Conservation (phyloP, 2,113 vertebrate genomes). For the Chlorodrepanis virens region DNA sequence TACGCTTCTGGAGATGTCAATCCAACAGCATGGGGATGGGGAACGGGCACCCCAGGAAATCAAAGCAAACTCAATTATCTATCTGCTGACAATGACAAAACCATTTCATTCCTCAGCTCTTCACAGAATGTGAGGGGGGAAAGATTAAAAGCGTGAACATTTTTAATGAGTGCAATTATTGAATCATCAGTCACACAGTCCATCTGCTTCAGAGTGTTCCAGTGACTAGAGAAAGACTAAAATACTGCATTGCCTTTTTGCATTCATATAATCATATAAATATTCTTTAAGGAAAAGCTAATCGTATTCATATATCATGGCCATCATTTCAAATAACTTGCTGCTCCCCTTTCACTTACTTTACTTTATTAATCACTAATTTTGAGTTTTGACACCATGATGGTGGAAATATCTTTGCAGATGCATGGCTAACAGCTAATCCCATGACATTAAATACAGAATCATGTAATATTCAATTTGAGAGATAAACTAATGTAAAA, state of each 20-base stretch:
- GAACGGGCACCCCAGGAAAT: constrained; percentile 66
- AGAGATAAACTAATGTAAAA: constrained; percentile 53
- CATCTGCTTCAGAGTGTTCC: constrained; percentile 73
- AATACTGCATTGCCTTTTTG: constrained; percentile 64
- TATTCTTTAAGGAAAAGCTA: constrained; percentile 67
- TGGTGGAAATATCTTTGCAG: constrained; percentile 45
- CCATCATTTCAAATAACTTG: constrained; percentile 38
- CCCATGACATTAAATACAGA: constrained; percentile 19
- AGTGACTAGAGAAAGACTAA: constrained; percentile 66
- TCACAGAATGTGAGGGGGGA: constrained; percentile 59
- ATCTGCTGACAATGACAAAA: constrained; percentile 76
- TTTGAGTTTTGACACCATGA: constrained; percentile 44
- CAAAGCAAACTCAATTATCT: constrained; percentile 75
- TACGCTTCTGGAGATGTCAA: constrained; percentile 50
- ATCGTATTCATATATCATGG: constrained; percentile 58
- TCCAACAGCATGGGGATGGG: constrained; percentile 44
- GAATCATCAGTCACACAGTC: constrained; percentile 79
- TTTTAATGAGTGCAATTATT: constrained; percentile 81
- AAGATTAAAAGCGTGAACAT: constrained; percentile 78
- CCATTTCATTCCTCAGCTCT: constrained; percentile 68
- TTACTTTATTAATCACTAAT: constrained; percentile 58
- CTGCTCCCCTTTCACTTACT: constrained; percentile 20
- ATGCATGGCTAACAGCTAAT: neutral
- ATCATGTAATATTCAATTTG: constrained; percentile 10
- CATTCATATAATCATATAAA: constrained; percentile 64